A percentile compares a stretch with the other conserved stretches of the same genome.
phyloP scores from a whole-genome alignment of 2,888 invertebrate species.

The Patella ulyssiponensis region DNA sequence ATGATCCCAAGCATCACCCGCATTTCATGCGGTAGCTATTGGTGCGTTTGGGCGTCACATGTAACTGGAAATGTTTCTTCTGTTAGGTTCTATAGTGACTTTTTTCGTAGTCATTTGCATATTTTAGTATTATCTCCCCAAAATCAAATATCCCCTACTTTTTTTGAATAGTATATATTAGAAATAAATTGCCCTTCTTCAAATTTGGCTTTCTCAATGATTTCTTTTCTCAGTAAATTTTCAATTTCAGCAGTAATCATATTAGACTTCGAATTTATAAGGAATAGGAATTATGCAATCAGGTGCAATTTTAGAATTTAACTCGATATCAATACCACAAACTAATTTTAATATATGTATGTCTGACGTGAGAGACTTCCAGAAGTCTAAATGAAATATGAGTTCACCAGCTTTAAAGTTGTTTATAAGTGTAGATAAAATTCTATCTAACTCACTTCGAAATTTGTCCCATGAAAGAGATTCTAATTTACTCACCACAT shows the following conservation, averaged over 20 bases:
- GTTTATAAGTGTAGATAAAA: not conserved
- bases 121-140: too few relatives aligned
- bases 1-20: too few relatives aligned
- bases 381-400: not conserved
- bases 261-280: not conserved
- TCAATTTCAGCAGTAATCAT: not conserved
- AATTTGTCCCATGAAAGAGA: not conserved
- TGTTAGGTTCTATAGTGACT: too few relatives aligned
- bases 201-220: slow-evolving; percentile 3
- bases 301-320: not conserved
- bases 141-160: too few relatives aligned
- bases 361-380: slow-evolving; percentile 11
- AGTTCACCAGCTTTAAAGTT: slow-evolving; percentile 14
- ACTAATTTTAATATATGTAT: slow-evolving; percentile 10
- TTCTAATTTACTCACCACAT: not conserved
- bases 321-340: not conserved
- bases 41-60: too few relatives aligned
- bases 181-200: slow-evolving; percentile 4
- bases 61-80: too few relatives aligned
- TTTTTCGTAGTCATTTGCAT: too few relatives aligned
- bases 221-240: not conserved
- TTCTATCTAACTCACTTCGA: not conserved
- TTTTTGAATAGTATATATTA: too few relatives aligned
- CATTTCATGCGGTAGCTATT: too few relatives aligned
- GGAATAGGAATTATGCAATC: not conserved